Percentiles rank a stretch among this genome's conserved stretches.
These are phyloP conservation scores for Gerosis bhagava DNA, from an alignment of 2,888 invertebrate species.

Conservation along the genomic window DNA sequence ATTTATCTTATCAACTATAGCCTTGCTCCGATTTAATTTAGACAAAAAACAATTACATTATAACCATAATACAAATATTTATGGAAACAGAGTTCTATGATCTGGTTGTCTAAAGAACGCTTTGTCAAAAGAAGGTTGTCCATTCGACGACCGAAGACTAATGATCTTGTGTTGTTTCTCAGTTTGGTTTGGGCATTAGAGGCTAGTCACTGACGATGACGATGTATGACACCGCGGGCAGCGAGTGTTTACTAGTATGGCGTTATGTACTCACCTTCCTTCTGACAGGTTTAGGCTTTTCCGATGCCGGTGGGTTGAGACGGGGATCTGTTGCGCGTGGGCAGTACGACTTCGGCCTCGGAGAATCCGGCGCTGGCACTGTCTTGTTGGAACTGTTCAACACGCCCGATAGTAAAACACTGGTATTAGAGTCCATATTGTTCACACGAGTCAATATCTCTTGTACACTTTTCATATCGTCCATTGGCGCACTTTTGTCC, in stretches of 20 bases:
- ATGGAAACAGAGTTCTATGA: too few species aligned
- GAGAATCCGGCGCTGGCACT: conserved; percentile 38
- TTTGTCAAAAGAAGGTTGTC: too few species aligned
- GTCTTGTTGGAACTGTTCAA: conserved; percentile 53
- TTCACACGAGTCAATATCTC: conserved; percentile 76
- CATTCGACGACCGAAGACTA: too few species aligned
- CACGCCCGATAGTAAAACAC: conserved; percentile 75
- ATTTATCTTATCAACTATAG: conserved; percentile 20
- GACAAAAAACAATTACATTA: conserved; percentile 14
- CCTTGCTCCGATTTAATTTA: conserved; percentile 19
- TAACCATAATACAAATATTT: too few species aligned
- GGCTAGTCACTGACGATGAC: too few species aligned
- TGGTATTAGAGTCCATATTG: conserved; percentile 78
- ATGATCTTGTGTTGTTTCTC: too few species aligned
- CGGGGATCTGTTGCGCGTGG: conserved; percentile 60
- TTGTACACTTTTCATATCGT: conserved; percentile 73
- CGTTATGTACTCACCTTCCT: conserved; percentile 75
- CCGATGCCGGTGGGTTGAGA: conserved; percentile 69
- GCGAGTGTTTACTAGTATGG: too few species aligned
- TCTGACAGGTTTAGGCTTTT: conserved; percentile 75
- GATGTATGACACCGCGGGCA: too few species aligned
- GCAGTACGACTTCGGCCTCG: conserved; percentile 38
- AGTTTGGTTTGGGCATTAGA: too few species aligned
- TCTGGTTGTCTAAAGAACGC: too few species aligned
- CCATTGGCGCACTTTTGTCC: conserved; percentile 61